A percentile compares a stretch with the other conserved stretches of the same genome.
Conservation (phyloP, 2,797 vertebrate genomes). For the Xenentodon cancila region DNA sequence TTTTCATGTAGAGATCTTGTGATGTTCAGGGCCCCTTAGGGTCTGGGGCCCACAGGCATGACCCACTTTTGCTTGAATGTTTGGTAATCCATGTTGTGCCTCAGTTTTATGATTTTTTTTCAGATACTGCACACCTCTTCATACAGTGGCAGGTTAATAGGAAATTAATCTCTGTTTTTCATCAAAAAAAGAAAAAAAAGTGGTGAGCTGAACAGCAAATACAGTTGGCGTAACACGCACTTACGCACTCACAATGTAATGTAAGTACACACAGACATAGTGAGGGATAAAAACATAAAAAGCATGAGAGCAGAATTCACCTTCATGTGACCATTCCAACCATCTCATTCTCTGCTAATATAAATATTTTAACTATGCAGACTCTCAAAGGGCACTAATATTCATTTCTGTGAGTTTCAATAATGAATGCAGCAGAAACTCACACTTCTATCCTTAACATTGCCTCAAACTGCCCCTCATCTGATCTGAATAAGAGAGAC, state of each 20-base stretch:
- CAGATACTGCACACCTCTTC: background rate
- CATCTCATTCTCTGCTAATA: constrained; percentile 59
- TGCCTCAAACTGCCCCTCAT: constrained; percentile 46
- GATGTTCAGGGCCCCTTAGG: background rate
- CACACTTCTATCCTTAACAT: constrained; percentile 47
- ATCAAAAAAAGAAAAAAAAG: too few relatives aligned
- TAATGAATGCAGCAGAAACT: constrained; percentile 73
- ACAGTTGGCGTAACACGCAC: background rate
- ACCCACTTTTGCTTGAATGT: constrained; percentile 12
- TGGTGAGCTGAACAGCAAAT: background rate
- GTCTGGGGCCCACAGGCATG: constrained; percentile 2
- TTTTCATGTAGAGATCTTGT: background rate
- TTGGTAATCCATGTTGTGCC: constrained; percentile 18
- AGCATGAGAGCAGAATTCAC: constrained; percentile 38
- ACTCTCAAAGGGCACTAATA: constrained; percentile 63
- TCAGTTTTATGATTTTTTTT: background rate
- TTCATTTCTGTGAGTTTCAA: constrained; percentile 62
- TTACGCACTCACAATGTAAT: background rate
- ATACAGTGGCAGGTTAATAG: background rate
- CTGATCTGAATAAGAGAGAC: constrained; percentile 36
- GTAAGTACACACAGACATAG: background rate
- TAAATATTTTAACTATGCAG: constrained; percentile 67
- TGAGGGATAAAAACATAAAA: constrained; percentile 6
- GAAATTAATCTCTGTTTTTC: too few relatives aligned
- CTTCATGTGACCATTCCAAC: constrained; percentile 38